A percentile compares a stretch with the other conserved stretches of the same genome.
These are phyloP conservation scores for Drosophila parvula DNA, from an alignment of 1,140 invertebrate genomes.

Conservation along the genomic window DNA sequence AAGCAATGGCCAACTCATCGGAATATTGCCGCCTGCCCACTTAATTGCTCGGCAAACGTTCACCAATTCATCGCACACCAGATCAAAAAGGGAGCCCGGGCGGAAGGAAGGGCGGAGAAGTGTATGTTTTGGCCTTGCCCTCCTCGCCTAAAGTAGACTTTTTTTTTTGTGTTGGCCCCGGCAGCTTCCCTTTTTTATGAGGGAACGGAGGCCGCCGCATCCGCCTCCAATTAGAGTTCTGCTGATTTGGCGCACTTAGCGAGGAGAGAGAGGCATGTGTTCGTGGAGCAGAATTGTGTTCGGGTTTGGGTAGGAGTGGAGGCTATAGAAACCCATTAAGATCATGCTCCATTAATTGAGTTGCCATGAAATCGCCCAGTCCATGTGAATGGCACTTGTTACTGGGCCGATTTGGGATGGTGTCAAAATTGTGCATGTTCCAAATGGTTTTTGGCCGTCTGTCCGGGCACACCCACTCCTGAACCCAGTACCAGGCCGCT, in stretches of 20 bases:
- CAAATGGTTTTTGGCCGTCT: slow-evolving; percentile 68
- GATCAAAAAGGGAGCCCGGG: slow-evolving; percentile 20
- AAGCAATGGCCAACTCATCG: slow-evolving; percentile 28
- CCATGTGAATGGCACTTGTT: slow-evolving; percentile 69
- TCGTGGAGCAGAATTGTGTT: slow-evolving; percentile 14
- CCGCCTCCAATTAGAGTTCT: slow-evolving; percentile 78
- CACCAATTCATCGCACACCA: slow-evolving; percentile 33
- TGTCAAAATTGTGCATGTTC: slow-evolving; percentile 79
- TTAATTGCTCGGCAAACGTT: slow-evolving; percentile 57
- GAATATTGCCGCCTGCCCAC: slow-evolving; percentile 40
- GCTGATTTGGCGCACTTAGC: slow-evolving; percentile 81
- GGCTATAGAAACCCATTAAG: slow-evolving; percentile 77
- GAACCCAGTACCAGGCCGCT: not conserved
- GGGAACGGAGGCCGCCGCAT: slow-evolving; percentile 22
- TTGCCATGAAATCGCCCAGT: slow-evolving; percentile 72
- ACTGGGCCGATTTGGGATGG: slow-evolving; percentile 39
- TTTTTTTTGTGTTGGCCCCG: slow-evolving; percentile 19
- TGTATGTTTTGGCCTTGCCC: slow-evolving; percentile 26
- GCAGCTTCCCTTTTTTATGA: slow-evolving; percentile 19
- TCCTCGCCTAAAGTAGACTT: slow-evolving; percentile 38
- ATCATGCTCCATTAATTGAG: slow-evolving; percentile 82
- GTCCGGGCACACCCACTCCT: slow-evolving; percentile 4
- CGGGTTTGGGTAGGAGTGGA: not conserved
- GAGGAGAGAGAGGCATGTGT: slow-evolving; percentile 50
- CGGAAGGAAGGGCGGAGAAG: not conserved